Evolutionary conservation across 2,113 vertebrate species (phyloP), one percentile per base, ranked within the genome.

Genomic region (Upupa epops): DNA sequence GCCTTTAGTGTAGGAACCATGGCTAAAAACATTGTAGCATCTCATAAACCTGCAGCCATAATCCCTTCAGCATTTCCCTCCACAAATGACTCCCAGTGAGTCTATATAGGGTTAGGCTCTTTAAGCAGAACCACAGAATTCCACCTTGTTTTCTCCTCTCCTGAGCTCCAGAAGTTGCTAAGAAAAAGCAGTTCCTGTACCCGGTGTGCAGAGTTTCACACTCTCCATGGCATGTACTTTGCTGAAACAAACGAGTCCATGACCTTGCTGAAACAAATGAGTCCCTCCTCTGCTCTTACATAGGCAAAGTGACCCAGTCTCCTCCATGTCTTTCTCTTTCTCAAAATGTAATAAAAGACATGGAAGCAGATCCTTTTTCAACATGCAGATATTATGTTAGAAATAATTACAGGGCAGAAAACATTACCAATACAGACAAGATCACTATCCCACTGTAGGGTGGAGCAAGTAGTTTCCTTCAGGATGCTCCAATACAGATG

Each of bases 341-440:
- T 79, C 17, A 32, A 11, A 54, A 88, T 8, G 5, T 34, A 60
- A 64, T 10, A 63, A 37, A 28, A 22, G 29, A 37, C 52, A 63
- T 3, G 75, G 72, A 76, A 86, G 63, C n/a, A 64, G 25, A 42
- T 64, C 6, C 8, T 45, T 68, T 86, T 49, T 45, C 63, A 83
- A 56, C 14, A 51, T 4, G 29, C 40, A 60, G 34, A 37, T 7
- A 20, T 45, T 37, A 61, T 14, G 18, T 51, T 71, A 86, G 49
- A 83, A 83, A 46, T 9, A 86, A 78, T 64, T 17, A 28, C 31
- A 75, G 48, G 40, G 11, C 40, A 95, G 70, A 70, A 77, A 82
- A 45, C 32, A 49, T 40, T 28, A 79, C 14, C 52, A 40, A 22
- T 26, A 61, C 11, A 51, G 0, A 0, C 13, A 24, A 6, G 28